Evolutionary conservation across 1,140 invertebrate genomes (phyloP).

Genomic region (Solen grandis): DNA sequence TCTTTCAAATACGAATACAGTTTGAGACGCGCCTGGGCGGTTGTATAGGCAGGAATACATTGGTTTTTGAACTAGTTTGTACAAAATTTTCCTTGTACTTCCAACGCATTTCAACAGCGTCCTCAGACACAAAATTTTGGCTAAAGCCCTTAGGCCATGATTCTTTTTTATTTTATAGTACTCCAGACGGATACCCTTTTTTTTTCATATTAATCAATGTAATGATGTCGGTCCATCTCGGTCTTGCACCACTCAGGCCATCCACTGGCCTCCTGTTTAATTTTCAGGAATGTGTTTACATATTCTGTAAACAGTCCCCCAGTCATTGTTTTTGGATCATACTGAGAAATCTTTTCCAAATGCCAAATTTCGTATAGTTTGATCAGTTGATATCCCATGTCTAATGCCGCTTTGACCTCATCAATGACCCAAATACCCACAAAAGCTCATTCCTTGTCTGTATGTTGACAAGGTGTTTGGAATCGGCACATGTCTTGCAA

Average conservation of each 20-base stretch:
- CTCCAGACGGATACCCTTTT: slow-evolving; percentile 77
- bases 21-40: no score
- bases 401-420: not conserved
- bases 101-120: no score
- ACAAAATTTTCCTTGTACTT: no score
- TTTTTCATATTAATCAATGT: slow-evolving; percentile 57
- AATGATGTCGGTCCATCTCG: no score
- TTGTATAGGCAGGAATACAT: no score
- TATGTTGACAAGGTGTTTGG: not conserved
- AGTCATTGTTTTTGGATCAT: slow-evolving; percentile 24
- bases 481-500: slow-evolving; percentile 1
- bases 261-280: no score
- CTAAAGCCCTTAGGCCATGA: slow-evolving; percentile 62
- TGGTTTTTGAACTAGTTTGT: no score
- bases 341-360: slow-evolving; percentile 58
- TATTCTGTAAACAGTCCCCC: no score
- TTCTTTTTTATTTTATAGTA: slow-evolving; percentile 73
- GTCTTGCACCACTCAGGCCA: no score
- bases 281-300: no score
- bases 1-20: no score
- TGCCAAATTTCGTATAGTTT: slow-evolving; percentile 56
- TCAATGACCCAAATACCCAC: not conserved
- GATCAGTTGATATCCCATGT: not conserved
- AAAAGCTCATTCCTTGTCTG: slow-evolving; percentile 4
- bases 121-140: no score